Evolutionary conservation across 2,797 vertebrate species (phyloP), one percentile per base, ranked within the genome.

Genomic region (Centroberyx gerrardi): DNA sequence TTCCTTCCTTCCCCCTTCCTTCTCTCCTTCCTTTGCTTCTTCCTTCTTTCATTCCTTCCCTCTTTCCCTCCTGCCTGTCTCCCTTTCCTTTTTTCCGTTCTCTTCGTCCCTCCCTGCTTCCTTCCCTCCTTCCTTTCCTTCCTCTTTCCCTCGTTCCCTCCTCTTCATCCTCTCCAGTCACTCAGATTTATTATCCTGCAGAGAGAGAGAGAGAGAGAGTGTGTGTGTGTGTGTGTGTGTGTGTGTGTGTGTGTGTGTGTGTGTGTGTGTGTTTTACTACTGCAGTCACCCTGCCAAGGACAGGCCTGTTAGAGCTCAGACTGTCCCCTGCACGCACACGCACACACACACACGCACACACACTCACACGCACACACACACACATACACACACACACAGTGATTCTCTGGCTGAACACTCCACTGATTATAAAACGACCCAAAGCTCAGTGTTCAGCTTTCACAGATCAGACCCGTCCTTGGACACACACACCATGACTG

Each of bases 181-280:
- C 71, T 80, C 7, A 67, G 81, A 86, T 83, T 87, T 85, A 83
- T 88, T 64, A 64, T 78, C 76, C 84, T 77, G 82, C 82, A 61
- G 76, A 22, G 22, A 22, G 22, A 22, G 22, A 22, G 22, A 22
- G 22, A 22, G 22, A 22, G 22, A 22, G n/a, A 33, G 31, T 1
- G 36, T 2, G 60, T 65, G 40, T 63, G 67, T 44, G 49, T 64
- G n/a, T 40, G 51, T 70, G 56, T 51, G 46, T 60, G 54, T 1
- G 42, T 2, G 60, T 65, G 40, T 68, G 67, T 44, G 40, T 65
- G 14, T 31, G 51, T 70, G 56, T 51, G 61, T 60, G 62, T 53
- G 46, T 54, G 27, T 17, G 65, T 69, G 53, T 52, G 62, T 67
- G 17, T 33, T 4, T 33, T 33, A 33, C 33, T 33, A 33, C 33